Evolutionary conservation across 2,888 invertebrate genomes (phyloP).

Genomic region (Dendrolimus pini): DNA sequence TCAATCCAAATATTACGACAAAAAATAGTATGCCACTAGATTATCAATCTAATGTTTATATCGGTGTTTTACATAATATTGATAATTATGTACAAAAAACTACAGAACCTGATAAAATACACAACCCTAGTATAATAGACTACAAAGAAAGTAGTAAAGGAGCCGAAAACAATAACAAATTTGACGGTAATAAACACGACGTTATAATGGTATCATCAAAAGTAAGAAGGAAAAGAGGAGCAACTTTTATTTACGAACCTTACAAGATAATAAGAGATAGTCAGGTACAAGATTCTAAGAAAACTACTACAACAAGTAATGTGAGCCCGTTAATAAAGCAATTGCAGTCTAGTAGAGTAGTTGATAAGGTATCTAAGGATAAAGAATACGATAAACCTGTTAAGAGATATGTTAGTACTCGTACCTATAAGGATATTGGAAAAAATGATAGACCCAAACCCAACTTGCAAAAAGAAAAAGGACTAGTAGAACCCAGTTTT

Average conservation of each 20-base stretch:
- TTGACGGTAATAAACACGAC: constrained; percentile 31
- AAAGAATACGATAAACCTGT: constrained; percentile 35
- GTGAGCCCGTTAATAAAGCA: constrained; percentile 63
- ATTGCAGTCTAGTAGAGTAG: constrained; percentile 53
- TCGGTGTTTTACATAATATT: constrained; percentile 68
- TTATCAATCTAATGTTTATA: constrained; percentile 49
- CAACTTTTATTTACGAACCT: constrained; percentile 62
- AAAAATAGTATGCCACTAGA: constrained; percentile 11
- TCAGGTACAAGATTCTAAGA: constrained; percentile 54
- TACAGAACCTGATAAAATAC: constrained; percentile 1
- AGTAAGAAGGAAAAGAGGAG: constrained; percentile 41
- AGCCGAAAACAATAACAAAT: constrained; percentile 23
- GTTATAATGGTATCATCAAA: constrained; percentile 21
- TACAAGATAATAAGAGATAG: constrained; percentile 66
- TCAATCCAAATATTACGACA: constrained; percentile 7
- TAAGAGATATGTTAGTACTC: constrained; percentile 34
- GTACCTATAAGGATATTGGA: constrained; percentile 54
- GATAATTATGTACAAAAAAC: constrained; percentile 18
- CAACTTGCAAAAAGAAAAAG: constrained; percentile 20
- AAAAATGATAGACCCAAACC: constrained; percentile 44
- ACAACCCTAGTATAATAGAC: not conserved
- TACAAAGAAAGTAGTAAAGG: not conserved
- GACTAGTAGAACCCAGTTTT: constrained; percentile 28
- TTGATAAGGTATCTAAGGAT: constrained; percentile 41
- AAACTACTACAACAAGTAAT: constrained; percentile 52